Base-by-base conservation (phyloP, 2,113 vertebrate genomes). In the Megaleporinus macrocephalus region DNA sequence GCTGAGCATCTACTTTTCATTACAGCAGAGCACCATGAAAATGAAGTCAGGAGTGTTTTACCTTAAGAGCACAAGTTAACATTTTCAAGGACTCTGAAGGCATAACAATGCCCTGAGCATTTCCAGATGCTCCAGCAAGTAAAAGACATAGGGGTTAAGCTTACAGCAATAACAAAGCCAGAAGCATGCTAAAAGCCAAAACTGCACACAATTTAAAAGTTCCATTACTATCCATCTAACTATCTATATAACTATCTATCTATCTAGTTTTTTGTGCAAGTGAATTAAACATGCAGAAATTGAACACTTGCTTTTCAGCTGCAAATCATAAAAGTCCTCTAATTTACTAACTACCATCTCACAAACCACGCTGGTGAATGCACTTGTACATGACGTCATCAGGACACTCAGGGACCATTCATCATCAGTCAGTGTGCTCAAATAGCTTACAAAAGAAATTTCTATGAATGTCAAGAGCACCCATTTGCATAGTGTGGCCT, bases 1-100 rank as follows among this genome's bases (percentile, higher is more conserved):
- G 33, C 59, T 29, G 61, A 29, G 78, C 41, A 79, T 74, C 55
- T 70, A 73, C 18, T 15, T 29, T 68, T 55, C 59, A 55, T 78
- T 78, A 83, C 47, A 24, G n/a, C n/a, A 7, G 9, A 29, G 51
- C 47, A 57, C 29, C 74, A 81, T 74, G 70, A 78, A 47, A 68
- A 73, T 30, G 51, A 55, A 15, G 16, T 73, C 30, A 66, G 41
- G 24, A 59, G 26, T 18, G 65, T 14, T n/a, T 16, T 11, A 47
- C 24, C 18, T 81, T 49, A 27, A 69, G 22, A 20, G 27, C 7
- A 29, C 14, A 26, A 49, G 30, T 36, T 68, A 36, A 68, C 29
- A 66, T 1, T 36, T 68, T 78, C 14, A 53, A 78, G 44, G 76
- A 47, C 27, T 66, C 61, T 68, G 16, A 66, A 1, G 16, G 30